phyloP scores from a whole-genome alignment of 2,113 vertebrate genomes.

The Pterophyllum scalare region DNA sequence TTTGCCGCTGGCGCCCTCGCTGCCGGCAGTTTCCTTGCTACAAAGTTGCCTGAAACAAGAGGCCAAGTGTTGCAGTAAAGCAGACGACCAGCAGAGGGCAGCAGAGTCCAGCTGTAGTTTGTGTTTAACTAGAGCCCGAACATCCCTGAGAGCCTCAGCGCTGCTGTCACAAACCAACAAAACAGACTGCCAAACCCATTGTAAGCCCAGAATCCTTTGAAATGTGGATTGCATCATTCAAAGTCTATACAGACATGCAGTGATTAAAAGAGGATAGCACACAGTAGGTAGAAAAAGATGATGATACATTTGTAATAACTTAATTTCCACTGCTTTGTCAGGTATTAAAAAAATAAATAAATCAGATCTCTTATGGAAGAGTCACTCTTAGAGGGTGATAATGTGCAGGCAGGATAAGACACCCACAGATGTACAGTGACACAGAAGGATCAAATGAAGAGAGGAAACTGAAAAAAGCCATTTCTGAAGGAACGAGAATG shows the following conservation, averaged over 20 bases:
- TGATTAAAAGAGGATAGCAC: constrained; percentile 38
- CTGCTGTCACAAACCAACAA: constrained; percentile 59
- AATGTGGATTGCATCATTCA: constrained; percentile 57
- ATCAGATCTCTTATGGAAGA: neutral
- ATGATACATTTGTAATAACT: constrained; percentile 2
- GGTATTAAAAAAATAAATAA: constrained; percentile 1
- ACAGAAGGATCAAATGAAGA: constrained; percentile 24
- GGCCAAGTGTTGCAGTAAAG: constrained; percentile 93
- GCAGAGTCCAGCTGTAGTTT: constrained; percentile 58
- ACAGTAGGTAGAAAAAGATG: constrained; percentile 32
- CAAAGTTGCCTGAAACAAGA: constrained; percentile 93
- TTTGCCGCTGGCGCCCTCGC: constrained; percentile 91
- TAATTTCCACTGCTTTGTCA: constrained; percentile 29
- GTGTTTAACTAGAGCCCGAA: constrained; percentile 71
- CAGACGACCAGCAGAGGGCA: constrained; percentile 57
- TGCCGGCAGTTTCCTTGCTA: constrained; percentile 91
- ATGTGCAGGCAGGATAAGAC: constrained; percentile 21
- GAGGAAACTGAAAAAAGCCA: constrained; percentile 34
- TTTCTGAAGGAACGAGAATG: constrained; percentile 9
- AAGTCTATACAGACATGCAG: constrained; percentile 28
- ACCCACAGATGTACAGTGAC: constrained; percentile 1
- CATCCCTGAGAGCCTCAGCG: constrained; percentile 63
- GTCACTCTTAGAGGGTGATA: neutral
- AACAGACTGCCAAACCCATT: constrained; percentile 61
- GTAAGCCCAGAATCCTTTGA: constrained; percentile 76